phyloP scores from a whole-genome alignment of 2,888 invertebrate species.

The Venusia cambrica region DNA sequence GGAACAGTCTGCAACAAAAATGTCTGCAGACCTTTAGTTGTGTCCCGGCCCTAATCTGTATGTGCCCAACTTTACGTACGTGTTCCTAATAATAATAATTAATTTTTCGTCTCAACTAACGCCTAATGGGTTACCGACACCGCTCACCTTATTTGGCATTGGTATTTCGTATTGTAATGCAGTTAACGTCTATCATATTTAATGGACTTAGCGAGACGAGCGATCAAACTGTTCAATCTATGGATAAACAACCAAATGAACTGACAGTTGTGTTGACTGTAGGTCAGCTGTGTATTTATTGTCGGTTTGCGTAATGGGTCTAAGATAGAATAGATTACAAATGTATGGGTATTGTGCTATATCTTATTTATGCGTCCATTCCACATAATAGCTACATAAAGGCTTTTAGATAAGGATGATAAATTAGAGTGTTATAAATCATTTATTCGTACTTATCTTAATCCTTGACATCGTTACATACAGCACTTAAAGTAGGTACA shows the following conservation, averaged over 20 bases:
- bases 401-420: constrained; percentile 9
- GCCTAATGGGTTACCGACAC: constrained; percentile 25
- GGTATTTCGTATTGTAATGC: constrained; percentile 29
- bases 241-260: background rate
- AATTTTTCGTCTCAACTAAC: constrained; percentile 11
- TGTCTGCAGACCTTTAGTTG: too few species aligned
- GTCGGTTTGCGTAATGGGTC: constrained; percentile 23
- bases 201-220: constrained; percentile 22
- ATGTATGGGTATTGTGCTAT: constrained; percentile 18
- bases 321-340: constrained; percentile 12
- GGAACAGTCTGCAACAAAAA: too few species aligned
- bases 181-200: constrained; percentile 34
- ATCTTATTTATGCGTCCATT: constrained; percentile 20
- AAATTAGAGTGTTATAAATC: too few species aligned
- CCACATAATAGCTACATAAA: constrained; percentile 10
- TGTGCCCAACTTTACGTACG: too few species aligned
- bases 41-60: too few species aligned
- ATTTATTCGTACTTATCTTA: too few species aligned
- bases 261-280: constrained; percentile 3
- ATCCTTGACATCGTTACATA: too few species aligned
- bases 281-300: constrained; percentile 9
- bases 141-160: constrained; percentile 24
- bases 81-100: too few species aligned
- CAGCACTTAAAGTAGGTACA: too few species aligned
- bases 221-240: constrained; percentile 12